Conservation (phyloP, 2,113 vertebrate species). For the Sialia sialis region DNA sequence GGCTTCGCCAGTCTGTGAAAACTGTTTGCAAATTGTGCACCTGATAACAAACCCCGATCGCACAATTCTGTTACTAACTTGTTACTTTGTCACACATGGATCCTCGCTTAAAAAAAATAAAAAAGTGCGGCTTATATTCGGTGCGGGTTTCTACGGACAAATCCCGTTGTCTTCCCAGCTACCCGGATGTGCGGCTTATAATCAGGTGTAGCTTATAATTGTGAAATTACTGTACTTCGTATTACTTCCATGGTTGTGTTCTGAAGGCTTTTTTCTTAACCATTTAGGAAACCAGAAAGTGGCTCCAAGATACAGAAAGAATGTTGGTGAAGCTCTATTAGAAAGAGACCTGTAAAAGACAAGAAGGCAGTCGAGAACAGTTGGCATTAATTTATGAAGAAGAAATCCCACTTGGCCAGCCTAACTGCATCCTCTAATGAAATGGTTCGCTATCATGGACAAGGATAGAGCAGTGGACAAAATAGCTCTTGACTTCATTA, state of each 20-base stretch:
- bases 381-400: neutral
- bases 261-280: neutral
- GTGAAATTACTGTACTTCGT: too few species aligned
- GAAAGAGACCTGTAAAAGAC: neutral
- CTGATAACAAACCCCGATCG: too few species aligned
- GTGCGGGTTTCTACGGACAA: too few species aligned
- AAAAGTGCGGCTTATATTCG: too few species aligned
- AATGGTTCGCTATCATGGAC: neutral
- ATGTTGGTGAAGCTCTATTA: neutral
- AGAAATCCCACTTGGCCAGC: neutral
- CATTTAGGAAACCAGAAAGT: neutral
- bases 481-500: neutral
- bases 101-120: too few species aligned
- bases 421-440: neutral
- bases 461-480: neutral
- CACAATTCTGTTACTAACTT: too few species aligned
- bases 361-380: neutral
- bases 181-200: too few species aligned
- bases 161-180: too few species aligned
- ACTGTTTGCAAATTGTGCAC: too few species aligned
- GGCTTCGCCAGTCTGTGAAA: too few species aligned
- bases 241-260: neutral
- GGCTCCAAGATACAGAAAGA: neutral
- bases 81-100: too few species aligned
- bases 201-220: too few species aligned